Percentiles rank a stretch among this genome's conserved stretches.
phyloP scores from a whole-genome alignment of 2,797 vertebrate genomes.

The Hippopotamyrus pictus region DNA sequence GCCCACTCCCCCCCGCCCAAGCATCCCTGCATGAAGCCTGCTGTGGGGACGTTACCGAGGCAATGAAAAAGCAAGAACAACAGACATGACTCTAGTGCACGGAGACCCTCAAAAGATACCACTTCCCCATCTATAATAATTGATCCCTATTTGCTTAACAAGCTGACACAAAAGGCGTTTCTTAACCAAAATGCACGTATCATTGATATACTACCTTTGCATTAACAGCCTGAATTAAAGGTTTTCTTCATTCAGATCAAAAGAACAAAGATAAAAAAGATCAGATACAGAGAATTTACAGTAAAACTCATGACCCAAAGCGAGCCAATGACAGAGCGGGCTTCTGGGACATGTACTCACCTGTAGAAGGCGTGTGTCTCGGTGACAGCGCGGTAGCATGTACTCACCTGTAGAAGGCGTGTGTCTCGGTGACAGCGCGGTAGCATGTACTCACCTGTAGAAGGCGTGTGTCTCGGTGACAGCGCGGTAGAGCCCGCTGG shows the following conservation, averaged over 20 bases:
- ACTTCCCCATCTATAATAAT: not conserved
- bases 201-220: not conserved
- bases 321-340: not conserved
- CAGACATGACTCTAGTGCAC: not conserved
- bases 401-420: slow-evolving; percentile 94
- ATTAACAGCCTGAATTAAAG: not conserved
- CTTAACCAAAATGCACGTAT: not conserved
- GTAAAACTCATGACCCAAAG: not conserved
- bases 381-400: slow-evolving; percentile 82
- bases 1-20: not conserved
- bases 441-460: slow-evolving; percentile 75
- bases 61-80: not conserved
- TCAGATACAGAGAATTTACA: not conserved
- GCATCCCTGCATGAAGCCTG: not conserved
- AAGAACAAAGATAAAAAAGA: not conserved
- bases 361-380: slow-evolving; percentile 98
- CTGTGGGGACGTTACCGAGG: not conserved
- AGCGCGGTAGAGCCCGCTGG: slow-evolving; percentile 89
- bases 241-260: not conserved
- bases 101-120: not conserved
- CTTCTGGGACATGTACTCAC: slow-evolving; percentile 46
- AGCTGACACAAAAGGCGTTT: not conserved
- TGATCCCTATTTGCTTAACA: not conserved
- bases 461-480: slow-evolving; percentile 97
- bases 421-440: slow-evolving; percentile 83